phyloP scores from a whole-genome alignment of 2,797 vertebrate species.

The Triplophysa bombifrons region DNA sequence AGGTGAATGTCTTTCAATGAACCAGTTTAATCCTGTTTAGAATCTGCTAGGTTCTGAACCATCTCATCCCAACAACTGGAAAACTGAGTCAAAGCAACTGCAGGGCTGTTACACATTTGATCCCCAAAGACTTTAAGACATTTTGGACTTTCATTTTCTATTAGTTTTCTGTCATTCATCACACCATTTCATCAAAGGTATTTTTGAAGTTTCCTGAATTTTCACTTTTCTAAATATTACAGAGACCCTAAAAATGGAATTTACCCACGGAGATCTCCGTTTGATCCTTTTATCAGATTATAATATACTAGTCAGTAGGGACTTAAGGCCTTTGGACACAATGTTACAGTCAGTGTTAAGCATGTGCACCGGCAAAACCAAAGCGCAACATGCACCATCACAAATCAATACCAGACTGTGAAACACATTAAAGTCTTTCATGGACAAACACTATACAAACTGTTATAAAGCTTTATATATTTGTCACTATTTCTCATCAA shows the following conservation, averaged over 20 bases:
- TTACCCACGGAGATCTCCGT: too few relatives aligned
- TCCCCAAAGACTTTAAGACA: neutral
- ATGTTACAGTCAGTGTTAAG: neutral
- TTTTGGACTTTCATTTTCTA: too few relatives aligned
- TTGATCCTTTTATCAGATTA: neutral
- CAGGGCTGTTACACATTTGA: neutral
- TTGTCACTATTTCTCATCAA: neutral
- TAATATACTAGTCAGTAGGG: neutral
- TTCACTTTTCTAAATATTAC: too few relatives aligned
- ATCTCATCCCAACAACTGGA: neutral
- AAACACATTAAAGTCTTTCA: slow-evolving; percentile 16
- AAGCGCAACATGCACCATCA: neutral
- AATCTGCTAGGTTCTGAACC: neutral
- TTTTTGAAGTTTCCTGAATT: too few relatives aligned
- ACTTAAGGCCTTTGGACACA: too few relatives aligned
- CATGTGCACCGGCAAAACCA: neutral
- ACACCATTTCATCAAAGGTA: too few relatives aligned
- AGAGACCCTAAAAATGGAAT: too few relatives aligned
- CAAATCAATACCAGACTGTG: slow-evolving; percentile 24
- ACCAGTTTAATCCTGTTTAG: neutral
- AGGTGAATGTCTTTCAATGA: neutral
- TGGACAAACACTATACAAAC: neutral
- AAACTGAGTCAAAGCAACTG: neutral
- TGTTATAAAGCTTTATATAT: neutral
- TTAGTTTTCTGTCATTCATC: too few relatives aligned